phyloP scores from a whole-genome alignment of 2,888 invertebrate genomes.

The Phytoseiulus persimilis region DNA sequence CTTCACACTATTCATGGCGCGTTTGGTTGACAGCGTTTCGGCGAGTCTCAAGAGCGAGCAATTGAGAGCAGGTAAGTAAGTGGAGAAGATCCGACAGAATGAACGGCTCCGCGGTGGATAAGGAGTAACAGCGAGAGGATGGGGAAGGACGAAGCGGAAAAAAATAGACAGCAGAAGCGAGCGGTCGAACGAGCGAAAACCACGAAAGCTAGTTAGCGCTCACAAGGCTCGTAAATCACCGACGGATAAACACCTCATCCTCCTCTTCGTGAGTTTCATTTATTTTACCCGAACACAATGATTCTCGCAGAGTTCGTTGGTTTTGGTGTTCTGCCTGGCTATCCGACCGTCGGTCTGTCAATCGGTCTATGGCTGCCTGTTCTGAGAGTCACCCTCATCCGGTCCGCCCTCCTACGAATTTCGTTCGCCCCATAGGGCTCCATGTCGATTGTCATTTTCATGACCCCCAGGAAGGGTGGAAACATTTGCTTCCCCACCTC shows the following conservation, averaged over 20 bases:
- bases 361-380: neutral
- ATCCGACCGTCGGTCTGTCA: neutral
- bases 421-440: too few species aligned
- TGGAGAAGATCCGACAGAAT: neutral
- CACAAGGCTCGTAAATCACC: neutral
- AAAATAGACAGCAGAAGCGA: neutral
- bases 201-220: conserved; percentile 5
- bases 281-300: neutral
- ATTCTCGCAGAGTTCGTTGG: neutral
- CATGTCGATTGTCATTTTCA: too few species aligned
- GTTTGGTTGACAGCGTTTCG: neutral
- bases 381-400: neutral
- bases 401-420: too few species aligned
- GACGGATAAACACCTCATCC: neutral
- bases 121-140: neutral
- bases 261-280: neutral
- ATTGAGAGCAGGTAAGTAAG: neutral
- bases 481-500: too few species aligned
- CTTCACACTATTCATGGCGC: neutral
- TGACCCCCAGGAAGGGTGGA: too few species aligned
- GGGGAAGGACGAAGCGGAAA: neutral
- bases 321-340: too few species aligned
- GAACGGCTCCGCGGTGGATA: too few species aligned
- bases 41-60: neutral
- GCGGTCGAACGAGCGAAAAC: neutral